Conservation (phyloP, 2,888 invertebrate species). For the Gisinianus flammeolus region DNA sequence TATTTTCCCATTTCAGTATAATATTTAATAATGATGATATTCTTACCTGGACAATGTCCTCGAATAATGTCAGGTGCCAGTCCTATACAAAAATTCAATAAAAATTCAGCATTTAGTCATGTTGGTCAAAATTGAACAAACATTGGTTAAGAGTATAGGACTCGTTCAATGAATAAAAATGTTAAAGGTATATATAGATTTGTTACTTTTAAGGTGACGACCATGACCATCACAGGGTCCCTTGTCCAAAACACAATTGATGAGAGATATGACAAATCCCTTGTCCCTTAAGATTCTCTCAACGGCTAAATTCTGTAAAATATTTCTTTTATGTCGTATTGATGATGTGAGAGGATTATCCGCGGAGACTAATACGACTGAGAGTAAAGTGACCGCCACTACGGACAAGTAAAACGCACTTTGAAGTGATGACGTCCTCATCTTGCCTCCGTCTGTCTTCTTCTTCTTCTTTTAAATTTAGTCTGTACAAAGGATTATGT, state of each 20-base stretch:
- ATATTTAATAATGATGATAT: too few species aligned
- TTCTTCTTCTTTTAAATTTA: too few species aligned
- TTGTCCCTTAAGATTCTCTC: conserved; percentile 57
- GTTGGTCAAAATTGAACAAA: too few species aligned
- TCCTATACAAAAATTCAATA: conserved; percentile 65
- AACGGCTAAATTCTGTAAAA: conserved; percentile 56
- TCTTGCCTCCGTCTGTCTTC: neutral
- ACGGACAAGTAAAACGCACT: neutral
- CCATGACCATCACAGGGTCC: conserved; percentile 59
- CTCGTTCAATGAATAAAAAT: neutral
- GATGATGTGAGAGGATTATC: conserved; percentile 3
- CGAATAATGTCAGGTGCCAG: conserved; percentile 76
- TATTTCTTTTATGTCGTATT: conserved; percentile 41
- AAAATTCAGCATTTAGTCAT: too few species aligned
- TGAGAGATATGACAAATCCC: conserved; percentile 56
- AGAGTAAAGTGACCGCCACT: neutral
- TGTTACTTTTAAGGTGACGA: conserved; percentile 51
- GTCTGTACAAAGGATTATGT: too few species aligned
- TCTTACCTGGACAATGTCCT: conserved; percentile 71
- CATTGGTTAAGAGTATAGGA: neutral
- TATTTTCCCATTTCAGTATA: too few species aligned
- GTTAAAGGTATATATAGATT: neutral
- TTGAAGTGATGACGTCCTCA: neutral
- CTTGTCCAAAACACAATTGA: conserved; percentile 58
- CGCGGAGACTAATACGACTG: neutral